phyloP scores from a whole-genome alignment of 2,888 invertebrate species.

The Drosophila greeni region DNA sequence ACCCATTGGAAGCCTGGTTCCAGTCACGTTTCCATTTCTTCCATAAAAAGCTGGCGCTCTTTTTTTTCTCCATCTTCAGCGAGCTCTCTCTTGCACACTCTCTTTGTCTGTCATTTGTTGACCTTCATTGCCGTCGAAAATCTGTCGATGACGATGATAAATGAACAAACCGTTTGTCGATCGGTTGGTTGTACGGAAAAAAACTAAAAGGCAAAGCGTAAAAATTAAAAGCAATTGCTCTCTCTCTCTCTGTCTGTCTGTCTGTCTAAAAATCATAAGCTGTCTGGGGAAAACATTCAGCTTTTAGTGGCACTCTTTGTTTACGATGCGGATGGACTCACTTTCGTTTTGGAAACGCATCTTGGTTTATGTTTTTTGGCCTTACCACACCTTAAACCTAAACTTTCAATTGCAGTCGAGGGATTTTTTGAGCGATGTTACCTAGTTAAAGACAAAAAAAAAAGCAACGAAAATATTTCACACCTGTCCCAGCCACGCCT shows the following conservation, averaged over 20 bases:
- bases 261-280: slow-evolving; percentile 12
- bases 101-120: slow-evolving; percentile 38
- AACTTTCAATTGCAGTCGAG: slow-evolving; percentile 29
- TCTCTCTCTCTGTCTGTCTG: slow-evolving; percentile 4
- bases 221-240: slow-evolving; percentile 32
- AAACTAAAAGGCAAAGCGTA: slow-evolving; percentile 25
- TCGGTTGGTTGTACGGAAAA: neutral
- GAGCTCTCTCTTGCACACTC: slow-evolving; percentile 4
- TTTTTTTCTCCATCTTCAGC: slow-evolving; percentile 1
- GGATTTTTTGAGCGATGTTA: slow-evolving; percentile 14
- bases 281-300: slow-evolving; percentile 10
- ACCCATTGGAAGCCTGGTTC: slow-evolving; percentile 9
- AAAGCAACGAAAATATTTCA: slow-evolving; percentile 45
- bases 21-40: slow-evolving; percentile 21
- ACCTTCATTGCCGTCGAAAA: slow-evolving; percentile 51
- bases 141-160: slow-evolving; percentile 38
- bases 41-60: slow-evolving; percentile 14
- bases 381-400: slow-evolving; percentile 6
- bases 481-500: slow-evolving; percentile 48
- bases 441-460: slow-evolving; percentile 18
- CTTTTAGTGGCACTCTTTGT: slow-evolving; percentile 16
- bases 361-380: neutral
- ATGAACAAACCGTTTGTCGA: slow-evolving; percentile 19
- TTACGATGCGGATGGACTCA: slow-evolving; percentile 19
- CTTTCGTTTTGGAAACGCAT: slow-evolving; percentile 35